Evolutionary conservation across 1,140 invertebrate genomes (phyloP), one percentile per base, ranked within the genome.

Genomic region (Eubasilissa regina): DNA sequence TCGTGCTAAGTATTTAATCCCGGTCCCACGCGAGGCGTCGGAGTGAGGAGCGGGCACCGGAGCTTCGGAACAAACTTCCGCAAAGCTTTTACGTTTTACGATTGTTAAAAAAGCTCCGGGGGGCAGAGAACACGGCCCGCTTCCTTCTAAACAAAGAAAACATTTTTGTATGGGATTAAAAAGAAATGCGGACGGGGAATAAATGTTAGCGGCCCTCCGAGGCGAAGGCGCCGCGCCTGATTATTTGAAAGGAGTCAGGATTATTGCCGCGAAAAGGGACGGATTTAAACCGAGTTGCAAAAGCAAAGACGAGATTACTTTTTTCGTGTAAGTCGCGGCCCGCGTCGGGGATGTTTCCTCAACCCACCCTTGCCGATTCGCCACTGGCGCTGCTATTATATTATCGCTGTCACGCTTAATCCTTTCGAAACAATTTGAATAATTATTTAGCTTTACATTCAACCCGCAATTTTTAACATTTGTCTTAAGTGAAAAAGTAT

Each of bases 131-230:
- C 70, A 56, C 56, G 56, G 53, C 51, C 73, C 62, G 72, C 60
- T 72, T 75, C 56, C 68, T 58, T 53, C 64, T 75, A 75, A 79
- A 79, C 78, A 79, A 79, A 79, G 78, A 79, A 79, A 79, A 79
- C 78, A 79, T 79, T 79, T 79, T 79, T 75, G 78, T 79, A 79
- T 72, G 72, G 80, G 77, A 81, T 81, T 81, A 81, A 76, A 79
- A 79, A 70, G 77, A 78, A 55, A 73, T 68, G 60, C 68, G 77
- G 55, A 79, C 70, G 60, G 62, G 77, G 73, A 77, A 81, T 81
- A 81, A 81, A 79, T 81, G 78, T 79, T 58, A 17, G 66, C 53
- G 76, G 68, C 74, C 45, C 51, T 70, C 56, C 17, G 53, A 68
- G 47, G 44, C 44, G 43, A 55, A 53, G 55, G 17, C 48, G 44